Percentiles rank a stretch among this genome's conserved stretches.
Evolutionary conservation across 2,888 invertebrate species (phyloP).

Genomic region (Drosophila multiciliata): DNA sequence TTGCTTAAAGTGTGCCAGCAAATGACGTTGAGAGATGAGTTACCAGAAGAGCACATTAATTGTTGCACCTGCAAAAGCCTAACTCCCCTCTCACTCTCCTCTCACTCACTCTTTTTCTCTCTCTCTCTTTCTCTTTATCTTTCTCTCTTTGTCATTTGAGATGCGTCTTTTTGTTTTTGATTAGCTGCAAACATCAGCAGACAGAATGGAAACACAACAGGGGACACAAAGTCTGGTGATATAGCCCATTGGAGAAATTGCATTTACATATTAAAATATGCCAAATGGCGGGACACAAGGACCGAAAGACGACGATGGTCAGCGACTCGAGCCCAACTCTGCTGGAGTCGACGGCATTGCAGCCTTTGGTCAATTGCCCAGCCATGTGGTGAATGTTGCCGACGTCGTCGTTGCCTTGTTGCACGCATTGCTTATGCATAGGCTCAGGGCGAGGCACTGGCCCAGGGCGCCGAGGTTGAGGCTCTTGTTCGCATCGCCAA

Average conservation of each 20-base stretch:
- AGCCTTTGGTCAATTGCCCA: constrained; percentile 71
- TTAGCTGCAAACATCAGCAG: constrained; percentile 66
- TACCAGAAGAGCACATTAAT: constrained; percentile 47
- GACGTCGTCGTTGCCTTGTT: constrained; percentile 43
- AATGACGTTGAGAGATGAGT: constrained; percentile 35
- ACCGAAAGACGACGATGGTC: constrained; percentile 18
- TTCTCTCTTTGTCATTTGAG: constrained; percentile 19
- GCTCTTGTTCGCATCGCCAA: constrained; percentile 25
- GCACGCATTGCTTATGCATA: constrained; percentile 69
- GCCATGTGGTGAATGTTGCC: constrained; percentile 57
- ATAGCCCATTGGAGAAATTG: constrained; percentile 78
- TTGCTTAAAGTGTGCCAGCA: constrained; percentile 36
- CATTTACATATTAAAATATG: constrained; percentile 81
- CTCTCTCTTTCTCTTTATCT: neutral
- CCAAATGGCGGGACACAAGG: constrained; percentile 49
- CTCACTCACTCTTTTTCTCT: constrained; percentile 2
- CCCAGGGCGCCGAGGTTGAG: constrained; percentile 16
- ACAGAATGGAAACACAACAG: constrained; percentile 39
- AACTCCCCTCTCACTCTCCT: neutral
- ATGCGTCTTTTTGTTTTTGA: constrained; percentile 69
- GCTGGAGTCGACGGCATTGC: constrained; percentile 27
- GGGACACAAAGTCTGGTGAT: constrained; percentile 28
- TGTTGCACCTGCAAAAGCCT: constrained; percentile 49
- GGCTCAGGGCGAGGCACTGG: constrained; percentile 35
- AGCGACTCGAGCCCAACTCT: constrained; percentile 15